A percentile compares a stretch with the other conserved stretches of the same genome.
phyloP scores from a whole-genome alignment of 2,113 vertebrate species.

The Guaruba guarouba region DNA sequence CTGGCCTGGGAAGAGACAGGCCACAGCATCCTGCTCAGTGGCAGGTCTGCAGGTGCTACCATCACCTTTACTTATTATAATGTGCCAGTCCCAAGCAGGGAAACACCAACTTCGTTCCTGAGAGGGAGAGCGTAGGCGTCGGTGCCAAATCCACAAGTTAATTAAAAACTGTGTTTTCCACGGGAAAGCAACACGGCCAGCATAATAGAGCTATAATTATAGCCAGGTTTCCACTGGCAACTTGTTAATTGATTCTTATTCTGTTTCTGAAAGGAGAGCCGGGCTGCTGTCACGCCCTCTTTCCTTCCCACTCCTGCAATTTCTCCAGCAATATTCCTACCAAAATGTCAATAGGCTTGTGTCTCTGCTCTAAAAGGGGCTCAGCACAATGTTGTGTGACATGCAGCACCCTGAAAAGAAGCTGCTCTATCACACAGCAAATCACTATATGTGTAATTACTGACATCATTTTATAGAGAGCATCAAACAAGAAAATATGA shows the following conservation, averaged over 20 bases:
- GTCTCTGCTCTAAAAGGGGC: neutral
- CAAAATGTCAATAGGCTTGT: neutral
- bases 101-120: neutral
- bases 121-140: neutral
- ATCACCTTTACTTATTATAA: neutral
- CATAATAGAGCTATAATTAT: slow-evolving; percentile 65
- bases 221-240: slow-evolving; percentile 60
- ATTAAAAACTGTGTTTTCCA: slow-evolving; percentile 63
- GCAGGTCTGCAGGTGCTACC: neutral
- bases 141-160: slow-evolving; percentile 51
- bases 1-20: neutral
- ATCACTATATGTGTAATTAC: slow-evolving; percentile 57
- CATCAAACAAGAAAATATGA: slow-evolving; percentile 61
- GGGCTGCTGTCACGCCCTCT: slow-evolving; percentile 30
- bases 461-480: slow-evolving; percentile 47
- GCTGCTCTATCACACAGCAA: neutral
- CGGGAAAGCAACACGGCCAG: slow-evolving; percentile 29
- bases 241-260: slow-evolving; percentile 62
- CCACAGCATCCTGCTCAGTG: neutral
- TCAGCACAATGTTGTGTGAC: neutral
- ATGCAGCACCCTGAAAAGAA: neutral
- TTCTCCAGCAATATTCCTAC: slow-evolving; percentile 3
- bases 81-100: neutral
- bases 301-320: neutral
- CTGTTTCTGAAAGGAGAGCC: slow-evolving; percentile 32